Evolutionary conservation across 2,797 vertebrate genomes (phyloP).

Genomic region (Falco concolor): DNA sequence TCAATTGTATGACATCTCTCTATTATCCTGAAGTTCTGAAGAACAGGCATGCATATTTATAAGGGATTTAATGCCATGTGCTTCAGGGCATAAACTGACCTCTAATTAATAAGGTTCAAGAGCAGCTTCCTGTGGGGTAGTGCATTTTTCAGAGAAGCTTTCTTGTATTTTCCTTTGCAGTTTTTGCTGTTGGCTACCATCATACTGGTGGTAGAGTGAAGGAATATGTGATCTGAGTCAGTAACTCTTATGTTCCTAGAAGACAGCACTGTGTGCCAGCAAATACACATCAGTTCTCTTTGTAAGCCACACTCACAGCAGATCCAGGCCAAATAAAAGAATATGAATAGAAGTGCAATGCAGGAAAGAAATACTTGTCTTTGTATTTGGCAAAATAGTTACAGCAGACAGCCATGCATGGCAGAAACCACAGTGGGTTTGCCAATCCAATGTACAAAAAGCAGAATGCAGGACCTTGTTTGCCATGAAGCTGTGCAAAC

Average conservation of each 20-base stretch:
- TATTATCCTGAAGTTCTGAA: not conserved
- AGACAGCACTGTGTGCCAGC: not conserved
- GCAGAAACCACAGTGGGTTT: not conserved
- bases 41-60: constrained; percentile 28
- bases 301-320: not conserved
- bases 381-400: not conserved
- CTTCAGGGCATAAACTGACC: constrained; percentile 26
- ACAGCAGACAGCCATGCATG: not conserved
- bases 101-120: constrained; percentile 47
- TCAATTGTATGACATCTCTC: not conserved
- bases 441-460: not conserved
- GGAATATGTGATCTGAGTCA: not conserved
- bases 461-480: not conserved
- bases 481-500: not conserved
- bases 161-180: not conserved
- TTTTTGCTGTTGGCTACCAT: not conserved
- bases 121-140: not conserved
- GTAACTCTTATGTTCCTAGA: constrained; percentile 5
- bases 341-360: not conserved
- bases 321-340: not conserved
- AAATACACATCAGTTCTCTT: not conserved
- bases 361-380: not conserved
- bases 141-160: constrained; percentile 4
- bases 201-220: not conserved
- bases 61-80: constrained; percentile 11